These are phyloP conservation scores for Ctena decussata DNA, from an alignment of 2,888 invertebrate genomes.

Conservation along the genomic window DNA sequence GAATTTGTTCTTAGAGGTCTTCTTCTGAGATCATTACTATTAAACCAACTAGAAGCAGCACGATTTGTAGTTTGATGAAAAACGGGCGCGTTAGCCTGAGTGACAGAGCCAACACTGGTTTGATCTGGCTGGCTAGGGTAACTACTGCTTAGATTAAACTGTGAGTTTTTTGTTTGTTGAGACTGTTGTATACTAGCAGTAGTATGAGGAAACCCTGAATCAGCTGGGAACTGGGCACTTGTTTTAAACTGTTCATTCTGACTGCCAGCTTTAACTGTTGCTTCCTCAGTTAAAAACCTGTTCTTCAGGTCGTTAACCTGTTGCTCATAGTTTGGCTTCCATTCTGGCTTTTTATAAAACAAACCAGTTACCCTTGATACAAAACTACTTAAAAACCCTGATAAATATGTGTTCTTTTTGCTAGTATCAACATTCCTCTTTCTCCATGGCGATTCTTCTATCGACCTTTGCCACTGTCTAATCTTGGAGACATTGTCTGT, in stretches of 20 bases:
- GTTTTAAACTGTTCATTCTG: background rate
- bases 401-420: background rate
- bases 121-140: background rate
- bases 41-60: constrained; percentile 44
- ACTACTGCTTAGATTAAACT: background rate
- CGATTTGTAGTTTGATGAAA: constrained; percentile 10
- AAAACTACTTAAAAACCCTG: background rate
- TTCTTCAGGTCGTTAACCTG: background rate
- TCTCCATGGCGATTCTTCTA: background rate
- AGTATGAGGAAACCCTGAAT: background rate
- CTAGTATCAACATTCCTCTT: background rate
- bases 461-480: background rate
- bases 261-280: background rate
- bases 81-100: background rate
- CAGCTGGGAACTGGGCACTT: background rate
- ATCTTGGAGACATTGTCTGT: constrained; percentile 76
- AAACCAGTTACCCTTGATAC: background rate
- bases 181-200: background rate
- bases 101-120: background rate
- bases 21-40: constrained; percentile 52
- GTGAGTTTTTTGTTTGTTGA: background rate
- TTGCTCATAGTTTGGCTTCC: background rate
- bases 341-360: background rate
- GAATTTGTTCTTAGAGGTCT: constrained; percentile 52
- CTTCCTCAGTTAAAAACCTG: background rate